Base-by-base conservation (phyloP, 2,888 invertebrate species). In the Tethea ocularis region DNA sequence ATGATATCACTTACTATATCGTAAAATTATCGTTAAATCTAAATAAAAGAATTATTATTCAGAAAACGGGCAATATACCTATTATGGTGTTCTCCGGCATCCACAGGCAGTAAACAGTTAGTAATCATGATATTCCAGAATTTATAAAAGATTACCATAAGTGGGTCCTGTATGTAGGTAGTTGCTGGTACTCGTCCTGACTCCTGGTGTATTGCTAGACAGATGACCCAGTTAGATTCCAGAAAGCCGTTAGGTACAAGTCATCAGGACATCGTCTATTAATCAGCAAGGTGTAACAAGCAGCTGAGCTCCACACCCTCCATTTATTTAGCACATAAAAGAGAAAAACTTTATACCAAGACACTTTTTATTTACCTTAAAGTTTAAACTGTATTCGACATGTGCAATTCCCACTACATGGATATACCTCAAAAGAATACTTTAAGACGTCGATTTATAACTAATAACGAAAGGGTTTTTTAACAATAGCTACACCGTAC, bases 401-500 rank as follows among this genome's bases (percentile, higher is more conserved):
- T 46, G 46, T 46, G 46, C 46, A 46, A 20, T 46, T 46, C 15
- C 7, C 46, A 46, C 20, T 46, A 46, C 46, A 46, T 4, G 33
- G 13, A 13, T 41, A 2, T 3, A 17, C 11, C n/a, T 6, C 41
- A 17, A 46, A 46, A 20, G n/a, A 20, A 46, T 46, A 46, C 20
- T 20, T 46, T 46, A n/a, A 4, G 36, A 38, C 20, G 46, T 46
- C 46, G 46, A 46, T 46, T 46, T 26, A 33, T 54, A 52, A 52
- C 24, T 23, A 52, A 23, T 26, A 24, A n/a, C 26, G 8, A 52
- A 24, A 11, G 20, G 11, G 33, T 54, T 20, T 17, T 20, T 46
- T 46, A 46, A 46, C 33, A 33, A 54, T 33, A 54, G 54, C 54
- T 11, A 33, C 53, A 20, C 33, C 52, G 29, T 53, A 11, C 20